phyloP scores from a whole-genome alignment of 1,140 invertebrate genomes.

The Macrobrachium nipponense region DNA sequence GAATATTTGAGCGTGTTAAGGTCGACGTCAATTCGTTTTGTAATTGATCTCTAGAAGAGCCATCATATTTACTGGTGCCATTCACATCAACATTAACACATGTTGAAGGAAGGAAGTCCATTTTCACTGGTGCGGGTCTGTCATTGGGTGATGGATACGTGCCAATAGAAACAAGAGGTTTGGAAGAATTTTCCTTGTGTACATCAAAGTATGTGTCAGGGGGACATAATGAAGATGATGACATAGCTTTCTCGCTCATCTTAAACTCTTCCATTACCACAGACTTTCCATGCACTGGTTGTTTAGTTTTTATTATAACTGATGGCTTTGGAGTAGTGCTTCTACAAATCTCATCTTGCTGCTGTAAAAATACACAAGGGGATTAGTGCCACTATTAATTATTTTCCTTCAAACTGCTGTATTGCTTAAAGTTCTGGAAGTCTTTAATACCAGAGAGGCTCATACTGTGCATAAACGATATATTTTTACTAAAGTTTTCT shows the following conservation, averaged over 20 bases:
- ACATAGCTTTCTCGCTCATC: slow-evolving; percentile 1
- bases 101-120: slow-evolving; percentile 36
- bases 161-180: slow-evolving; percentile 46
- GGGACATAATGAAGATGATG: neutral
- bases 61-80: slow-evolving; percentile 17
- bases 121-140: slow-evolving; percentile 40
- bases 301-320: slow-evolving; percentile 22
- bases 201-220: slow-evolving; percentile 28
- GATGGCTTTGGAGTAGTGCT: slow-evolving; percentile 11
- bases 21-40: slow-evolving; percentile 39
- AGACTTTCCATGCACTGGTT: neutral
- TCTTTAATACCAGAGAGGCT: too few relatives aligned
- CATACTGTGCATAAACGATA: too few relatives aligned
- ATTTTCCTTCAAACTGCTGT: too few relatives aligned
- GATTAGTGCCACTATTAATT: too few relatives aligned
- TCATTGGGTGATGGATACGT: slow-evolving; percentile 41
- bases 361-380: neutral
- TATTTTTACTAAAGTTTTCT: too few relatives aligned
- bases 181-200: neutral
- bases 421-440: too few relatives aligned
- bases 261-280: slow-evolving; percentile 37
- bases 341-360: slow-evolving; percentile 36
- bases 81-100: slow-evolving; percentile 28
- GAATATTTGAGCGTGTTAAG: slow-evolving; percentile 37
- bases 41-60: neutral